Evolutionary conservation across 2,113 vertebrate genomes (phyloP).

Genomic region (Pomatostomus ruficeps): DNA sequence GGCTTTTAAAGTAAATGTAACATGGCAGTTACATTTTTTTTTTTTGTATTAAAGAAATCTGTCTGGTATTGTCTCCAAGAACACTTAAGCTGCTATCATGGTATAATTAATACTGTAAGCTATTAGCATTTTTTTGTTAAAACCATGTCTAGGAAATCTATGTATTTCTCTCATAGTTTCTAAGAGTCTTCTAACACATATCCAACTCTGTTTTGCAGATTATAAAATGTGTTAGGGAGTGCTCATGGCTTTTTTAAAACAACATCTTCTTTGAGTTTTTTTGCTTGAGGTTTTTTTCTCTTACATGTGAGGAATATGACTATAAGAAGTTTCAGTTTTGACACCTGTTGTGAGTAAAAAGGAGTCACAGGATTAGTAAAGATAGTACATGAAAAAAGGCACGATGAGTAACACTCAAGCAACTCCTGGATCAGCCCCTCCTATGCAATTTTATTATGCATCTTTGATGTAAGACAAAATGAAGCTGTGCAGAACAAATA

Average conservation of each 20-base stretch:
- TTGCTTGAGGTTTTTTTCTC: too few relatives aligned
- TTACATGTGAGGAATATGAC: not conserved
- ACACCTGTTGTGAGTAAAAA: not conserved
- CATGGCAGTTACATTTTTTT: not conserved
- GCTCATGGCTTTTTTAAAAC: not conserved
- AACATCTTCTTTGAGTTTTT: not conserved
- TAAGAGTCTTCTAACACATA: not conserved
- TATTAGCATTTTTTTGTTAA: not conserved
- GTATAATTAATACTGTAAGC: not conserved
- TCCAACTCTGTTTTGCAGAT: not conserved
- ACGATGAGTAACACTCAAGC: not conserved
- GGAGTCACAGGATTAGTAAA: slow-evolving; percentile 6
- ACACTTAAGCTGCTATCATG: not conserved
- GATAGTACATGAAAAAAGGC: not conserved
- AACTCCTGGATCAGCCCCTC: not conserved
- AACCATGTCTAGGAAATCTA: not conserved
- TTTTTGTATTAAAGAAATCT: not conserved
- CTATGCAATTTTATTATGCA: not conserved
- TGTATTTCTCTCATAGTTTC: not conserved
- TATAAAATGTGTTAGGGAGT: not conserved
- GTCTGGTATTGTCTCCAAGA: not conserved
- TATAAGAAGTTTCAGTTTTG: not conserved
- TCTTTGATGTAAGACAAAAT: not conserved
- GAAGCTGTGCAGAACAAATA: not conserved
- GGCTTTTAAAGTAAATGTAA: not conserved